Evolutionary conservation across 2,113 vertebrate genomes (phyloP).

Genomic region (Phoenicopterus ruber): DNA sequence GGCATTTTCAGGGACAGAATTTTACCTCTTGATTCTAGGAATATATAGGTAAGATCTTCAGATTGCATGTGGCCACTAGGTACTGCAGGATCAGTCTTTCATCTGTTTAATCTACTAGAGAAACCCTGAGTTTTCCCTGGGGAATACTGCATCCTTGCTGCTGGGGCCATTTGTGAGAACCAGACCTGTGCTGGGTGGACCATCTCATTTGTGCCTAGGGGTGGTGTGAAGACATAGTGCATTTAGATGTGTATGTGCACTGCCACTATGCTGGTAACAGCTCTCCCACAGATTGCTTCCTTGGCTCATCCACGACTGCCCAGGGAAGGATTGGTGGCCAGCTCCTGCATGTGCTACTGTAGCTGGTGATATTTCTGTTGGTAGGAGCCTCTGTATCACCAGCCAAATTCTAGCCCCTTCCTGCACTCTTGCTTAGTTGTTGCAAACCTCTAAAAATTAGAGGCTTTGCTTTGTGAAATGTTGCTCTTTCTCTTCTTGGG

Average conservation of each 20-base stretch:
- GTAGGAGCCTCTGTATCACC: neutral
- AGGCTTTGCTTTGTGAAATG: neutral
- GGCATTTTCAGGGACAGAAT: neutral
- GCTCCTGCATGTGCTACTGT: neutral
- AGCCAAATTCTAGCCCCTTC: neutral
- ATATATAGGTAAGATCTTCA: neutral
- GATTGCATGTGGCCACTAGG: rapidly evolving
- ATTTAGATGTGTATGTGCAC: rapidly evolving
- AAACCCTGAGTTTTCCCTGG: neutral
- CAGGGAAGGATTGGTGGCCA: neutral
- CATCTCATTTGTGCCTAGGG: rapidly evolving
- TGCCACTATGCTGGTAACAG: neutral
- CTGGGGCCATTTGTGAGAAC: neutral
- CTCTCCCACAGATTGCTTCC: neutral
- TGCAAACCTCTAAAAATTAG: neutral
- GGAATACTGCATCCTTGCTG: neutral
- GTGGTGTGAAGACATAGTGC: rapidly evolving
- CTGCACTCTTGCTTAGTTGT: neutral
- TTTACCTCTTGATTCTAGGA: neutral
- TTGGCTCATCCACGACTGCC: neutral
- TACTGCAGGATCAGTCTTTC: neutral
- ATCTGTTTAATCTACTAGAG: neutral
- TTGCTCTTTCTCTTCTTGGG: neutral
- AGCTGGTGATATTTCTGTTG: neutral
- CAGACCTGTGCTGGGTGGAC: no score